Percentiles rank a stretch among this genome's conserved stretches.
phyloP scores from a whole-genome alignment of 2,113 vertebrate genomes.

The Xenus cinereus region DNA sequence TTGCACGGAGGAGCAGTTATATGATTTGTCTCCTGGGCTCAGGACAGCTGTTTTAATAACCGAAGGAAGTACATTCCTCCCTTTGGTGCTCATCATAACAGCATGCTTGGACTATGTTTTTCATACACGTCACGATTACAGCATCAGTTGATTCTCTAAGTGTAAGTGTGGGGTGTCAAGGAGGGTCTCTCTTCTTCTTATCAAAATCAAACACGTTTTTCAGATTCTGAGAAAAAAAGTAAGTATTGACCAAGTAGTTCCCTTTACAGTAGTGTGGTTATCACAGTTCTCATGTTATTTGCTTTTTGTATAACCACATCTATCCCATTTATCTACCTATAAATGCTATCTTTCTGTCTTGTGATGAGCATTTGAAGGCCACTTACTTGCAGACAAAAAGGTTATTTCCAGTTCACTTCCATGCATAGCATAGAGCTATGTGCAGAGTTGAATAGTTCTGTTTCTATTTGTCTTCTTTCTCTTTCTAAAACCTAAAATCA shows the following conservation, averaged over 20 bases:
- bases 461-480: neutral
- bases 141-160: neutral
- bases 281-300: neutral
- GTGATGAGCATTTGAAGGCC: neutral
- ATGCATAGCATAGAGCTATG: fast-evolving
- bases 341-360: neutral
- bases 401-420: neutral
- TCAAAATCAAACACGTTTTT: neutral
- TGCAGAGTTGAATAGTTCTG: neutral
- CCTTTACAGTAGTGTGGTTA: neutral
- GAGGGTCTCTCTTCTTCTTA: neutral
- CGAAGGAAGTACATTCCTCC: neutral
- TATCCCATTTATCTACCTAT: neutral
- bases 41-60: neutral
- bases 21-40: neutral
- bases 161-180: neutral
- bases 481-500: neutral
- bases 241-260: neutral
- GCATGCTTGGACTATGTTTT: neutral
- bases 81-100: neutral
- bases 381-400: neutral
- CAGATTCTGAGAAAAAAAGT: neutral
- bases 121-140: neutral
- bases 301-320: neutral
- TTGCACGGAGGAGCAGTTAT: neutral